A percentile compares a stretch with the other conserved stretches of the same genome.
Conservation (phyloP, 2,797 vertebrate genomes). For the Spondyliosoma cantharus region DNA sequence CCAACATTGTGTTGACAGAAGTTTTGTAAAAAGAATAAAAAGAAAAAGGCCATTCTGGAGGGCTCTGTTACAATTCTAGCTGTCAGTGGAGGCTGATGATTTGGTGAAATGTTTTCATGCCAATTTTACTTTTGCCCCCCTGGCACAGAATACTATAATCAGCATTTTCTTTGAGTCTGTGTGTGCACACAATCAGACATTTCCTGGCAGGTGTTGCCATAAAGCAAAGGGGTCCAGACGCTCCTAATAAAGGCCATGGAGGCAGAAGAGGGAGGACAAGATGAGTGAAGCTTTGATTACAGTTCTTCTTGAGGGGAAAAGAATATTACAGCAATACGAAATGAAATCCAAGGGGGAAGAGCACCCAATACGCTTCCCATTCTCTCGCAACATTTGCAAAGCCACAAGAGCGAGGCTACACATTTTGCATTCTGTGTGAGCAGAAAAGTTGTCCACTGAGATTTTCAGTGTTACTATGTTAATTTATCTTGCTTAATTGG, state of each 20-base stretch:
- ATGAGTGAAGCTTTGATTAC: slow-evolving; percentile 75
- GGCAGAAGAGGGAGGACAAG: slow-evolving; percentile 57
- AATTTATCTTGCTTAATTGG: neutral
- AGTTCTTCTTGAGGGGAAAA: slow-evolving; percentile 63
- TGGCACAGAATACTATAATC: slow-evolving; percentile 60
- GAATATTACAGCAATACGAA: slow-evolving; percentile 63
- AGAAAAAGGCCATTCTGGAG: slow-evolving; percentile 35
- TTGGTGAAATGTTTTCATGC: slow-evolving; percentile 64
- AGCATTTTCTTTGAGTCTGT: slow-evolving; percentile 62
- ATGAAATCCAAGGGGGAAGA: slow-evolving; percentile 59
- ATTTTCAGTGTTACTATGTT: neutral
- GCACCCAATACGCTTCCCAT: slow-evolving; percentile 39
- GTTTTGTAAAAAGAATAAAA: slow-evolving; percentile 40
- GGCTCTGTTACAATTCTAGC: slow-evolving; percentile 57
- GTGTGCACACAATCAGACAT: slow-evolving; percentile 65
- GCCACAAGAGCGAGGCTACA: slow-evolving; percentile 25
- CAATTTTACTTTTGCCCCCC: slow-evolving; percentile 49
- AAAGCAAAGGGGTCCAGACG: slow-evolving; percentile 53
- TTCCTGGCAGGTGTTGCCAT: slow-evolving; percentile 62
- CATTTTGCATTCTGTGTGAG: slow-evolving; percentile 25
- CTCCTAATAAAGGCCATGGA: slow-evolving; percentile 65
- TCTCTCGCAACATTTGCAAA: slow-evolving; percentile 47
- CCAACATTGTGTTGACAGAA: slow-evolving; percentile 36
- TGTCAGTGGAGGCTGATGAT: slow-evolving; percentile 55
- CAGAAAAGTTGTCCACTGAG: slow-evolving; percentile 14